Evolutionary conservation across 2,797 vertebrate species (phyloP), one percentile per base, ranked within the genome.

Genomic region (Scarus forsteni): DNA sequence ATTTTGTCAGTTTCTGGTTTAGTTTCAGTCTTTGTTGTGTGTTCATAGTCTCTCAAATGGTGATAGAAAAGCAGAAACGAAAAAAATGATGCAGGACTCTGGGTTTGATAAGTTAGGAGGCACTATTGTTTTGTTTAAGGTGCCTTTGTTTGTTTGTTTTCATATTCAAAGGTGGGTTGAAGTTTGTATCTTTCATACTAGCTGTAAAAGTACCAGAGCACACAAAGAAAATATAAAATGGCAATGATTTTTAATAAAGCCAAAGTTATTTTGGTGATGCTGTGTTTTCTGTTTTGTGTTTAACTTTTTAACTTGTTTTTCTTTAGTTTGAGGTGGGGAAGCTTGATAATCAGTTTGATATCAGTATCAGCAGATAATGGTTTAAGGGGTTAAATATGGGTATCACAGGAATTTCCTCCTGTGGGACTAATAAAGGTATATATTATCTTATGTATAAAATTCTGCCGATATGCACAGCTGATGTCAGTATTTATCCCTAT

Each of bases 181-280:
- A 88, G 75, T 88, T 86, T 90, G 72, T 91, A 90, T 87, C 86
- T 89, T 92, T 92, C 83, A 73, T 86, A 89, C 71, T 78, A 71
- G 76, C 78, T 82, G 73, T 84, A 61, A 80, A 74, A 86, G 53
- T 81, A 77, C 67, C 80, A 83, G 88, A 77, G 66, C 70, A 84
- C 53, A 57, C 81, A 83, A 27, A 44, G 53, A 68, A 74, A 75
- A 68, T 83, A 43, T 85, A 53, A 80, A 64, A 68, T 61, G 46
- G 70, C 67, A 81, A 57, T 66, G 15, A 60, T 89, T 88, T 91
- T 74, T 64, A 92, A 84, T 77, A 88, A 86, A 91, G 65, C 39
- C 73, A 87, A 84, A 82, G 5, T 45, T 72, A 79, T 73, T 84
- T 84, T 89, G 85, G 76, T 86, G 75, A 84, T 15, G 60, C 8